Base-by-base conservation (phyloP, 1,140 invertebrate genomes). In the Drosophila willistoni region DNA sequence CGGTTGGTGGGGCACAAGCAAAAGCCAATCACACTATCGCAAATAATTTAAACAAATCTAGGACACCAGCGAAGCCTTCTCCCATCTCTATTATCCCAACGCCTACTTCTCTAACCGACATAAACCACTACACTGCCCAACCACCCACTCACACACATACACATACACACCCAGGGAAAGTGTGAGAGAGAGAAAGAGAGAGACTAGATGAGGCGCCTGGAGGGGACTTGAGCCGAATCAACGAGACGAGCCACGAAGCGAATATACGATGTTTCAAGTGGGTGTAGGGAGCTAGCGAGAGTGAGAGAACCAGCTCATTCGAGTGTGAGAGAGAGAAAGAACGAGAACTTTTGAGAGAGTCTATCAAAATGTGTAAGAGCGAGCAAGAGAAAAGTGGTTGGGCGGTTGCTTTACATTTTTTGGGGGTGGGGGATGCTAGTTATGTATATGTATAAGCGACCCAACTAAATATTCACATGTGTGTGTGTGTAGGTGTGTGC, bases 1-100 rank as follows among this genome's bases (percentile, higher is more conserved):
- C 56, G 59, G 63, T 41, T 42, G 47, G 47, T 62, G 57, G 71
- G 61, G 64, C 71, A 41, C 61, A 72, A 59, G 72, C 51, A 84
- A 81, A 91, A 91, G 90, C 90, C 90, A 91, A 91, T 91, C 90
- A 91, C 86, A 91, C 90, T 91, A 91, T 91, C 90, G 90, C 90
- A 91, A 90, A 91, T 82, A 85, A 87, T 91, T 91, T 86, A 91
- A 91, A 91, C 90, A 91, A 91, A 91, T 91, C 86, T 90, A 90
- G 86, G 90, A 84, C 83, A 86, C 67, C 67, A 60, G 34, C 39
- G 22, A 12, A 57, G 59, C 65, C 41, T 33, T 57, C 56, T 12
- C 36, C 36, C 36, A 13, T 39, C 12, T 2, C 36, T 29, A 29
- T 36, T 36, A 36, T 36, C 10, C 34, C 10, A 9, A 10, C 6